Evolutionary conservation across 2,113 vertebrate genomes (phyloP).

Genomic region (Kryptolebias marmoratus): DNA sequence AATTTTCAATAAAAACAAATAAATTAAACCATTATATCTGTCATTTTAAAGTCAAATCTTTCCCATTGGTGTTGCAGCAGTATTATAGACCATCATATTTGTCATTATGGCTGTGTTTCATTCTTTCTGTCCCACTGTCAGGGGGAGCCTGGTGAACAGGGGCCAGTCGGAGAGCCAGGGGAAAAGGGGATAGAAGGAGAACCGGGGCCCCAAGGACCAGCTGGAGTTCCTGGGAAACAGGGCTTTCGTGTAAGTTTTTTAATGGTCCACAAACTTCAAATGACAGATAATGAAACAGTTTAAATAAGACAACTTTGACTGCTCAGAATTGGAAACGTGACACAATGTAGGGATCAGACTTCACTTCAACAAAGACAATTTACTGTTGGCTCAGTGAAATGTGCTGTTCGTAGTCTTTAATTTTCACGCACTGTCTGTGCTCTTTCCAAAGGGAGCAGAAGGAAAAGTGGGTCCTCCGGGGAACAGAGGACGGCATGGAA

Average conservation of each 20-base stretch:
- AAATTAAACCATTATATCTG: too few relatives aligned
- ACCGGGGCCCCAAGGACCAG: slow-evolving; percentile 80
- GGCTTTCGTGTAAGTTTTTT: slow-evolving; percentile 86
- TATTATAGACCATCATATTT: not conserved
- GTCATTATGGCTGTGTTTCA: not conserved
- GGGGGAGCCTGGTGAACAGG: slow-evolving; percentile 88
- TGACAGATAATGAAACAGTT: not conserved
- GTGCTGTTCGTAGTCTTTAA: not conserved
- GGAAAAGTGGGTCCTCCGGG: slow-evolving; percentile 88
- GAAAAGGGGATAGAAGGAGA: slow-evolving; percentile 88
- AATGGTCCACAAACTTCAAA: not conserved
- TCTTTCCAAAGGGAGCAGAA: slow-evolving; percentile 86
- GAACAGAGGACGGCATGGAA: slow-evolving; percentile 89
- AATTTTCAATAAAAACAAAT: too few relatives aligned
- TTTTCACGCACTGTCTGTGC: not conserved
- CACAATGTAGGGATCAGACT: slow-evolving; percentile 61
- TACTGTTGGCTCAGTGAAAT: not conserved
- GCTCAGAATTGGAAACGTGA: not conserved
- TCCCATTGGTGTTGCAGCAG: too few relatives aligned
- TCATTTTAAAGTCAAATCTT: too few relatives aligned
- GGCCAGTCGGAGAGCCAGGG: slow-evolving; percentile 86
- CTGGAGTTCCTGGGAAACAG: slow-evolving; percentile 83
- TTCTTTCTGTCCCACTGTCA: slow-evolving; percentile 57
- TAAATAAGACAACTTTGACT: not conserved
- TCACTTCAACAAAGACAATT: slow-evolving; percentile 40